A percentile compares a stretch with the other conserved stretches of the same genome.
phyloP scores from a whole-genome alignment of 1,140 invertebrate genomes.

The Diorhabda sublineata region DNA sequence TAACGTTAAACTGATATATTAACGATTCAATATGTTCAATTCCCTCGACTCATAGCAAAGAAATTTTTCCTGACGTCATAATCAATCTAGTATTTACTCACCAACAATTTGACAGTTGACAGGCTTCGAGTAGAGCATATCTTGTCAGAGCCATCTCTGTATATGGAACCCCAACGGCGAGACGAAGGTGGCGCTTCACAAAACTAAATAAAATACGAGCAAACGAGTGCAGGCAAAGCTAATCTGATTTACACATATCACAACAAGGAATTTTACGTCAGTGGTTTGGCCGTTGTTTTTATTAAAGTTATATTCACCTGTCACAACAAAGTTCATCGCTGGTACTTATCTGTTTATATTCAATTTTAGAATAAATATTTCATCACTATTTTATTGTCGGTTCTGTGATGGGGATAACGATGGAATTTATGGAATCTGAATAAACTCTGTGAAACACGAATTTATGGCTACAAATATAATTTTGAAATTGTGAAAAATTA shows the following conservation, averaged over 20 bases:
- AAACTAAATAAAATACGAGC: slow-evolving; percentile 19
- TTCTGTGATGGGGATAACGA: neutral
- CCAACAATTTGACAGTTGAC: slow-evolving; percentile 7
- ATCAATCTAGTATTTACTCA: neutral
- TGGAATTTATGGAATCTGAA: neutral
- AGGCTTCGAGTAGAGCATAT: slow-evolving; percentile 3
- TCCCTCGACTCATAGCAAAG: too few relatives aligned
- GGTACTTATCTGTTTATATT: slow-evolving; percentile 9
- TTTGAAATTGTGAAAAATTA: too few relatives aligned
- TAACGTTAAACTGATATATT: too few relatives aligned
- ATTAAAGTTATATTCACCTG: slow-evolving; percentile 19
- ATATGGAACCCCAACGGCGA: slow-evolving; percentile 13
- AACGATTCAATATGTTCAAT: too few relatives aligned
- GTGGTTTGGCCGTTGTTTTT: slow-evolving; percentile 10
- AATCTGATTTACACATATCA: slow-evolving; percentile 22
- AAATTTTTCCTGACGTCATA: neutral
- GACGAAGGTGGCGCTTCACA: slow-evolving; percentile 16
- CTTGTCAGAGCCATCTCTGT: slow-evolving; percentile 8
- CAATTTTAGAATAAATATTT: slow-evolving; percentile 11
- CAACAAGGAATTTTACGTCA: slow-evolving; percentile 18
- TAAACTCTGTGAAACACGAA: too few relatives aligned
- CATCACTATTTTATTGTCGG: neutral
- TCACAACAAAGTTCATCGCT: slow-evolving; percentile 5
- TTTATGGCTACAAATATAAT: too few relatives aligned
- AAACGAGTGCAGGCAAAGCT: slow-evolving; percentile 13